These are phyloP conservation scores for Meandrusa payeni DNA, from an alignment of 2,888 invertebrate species.

Conservation along the genomic window DNA sequence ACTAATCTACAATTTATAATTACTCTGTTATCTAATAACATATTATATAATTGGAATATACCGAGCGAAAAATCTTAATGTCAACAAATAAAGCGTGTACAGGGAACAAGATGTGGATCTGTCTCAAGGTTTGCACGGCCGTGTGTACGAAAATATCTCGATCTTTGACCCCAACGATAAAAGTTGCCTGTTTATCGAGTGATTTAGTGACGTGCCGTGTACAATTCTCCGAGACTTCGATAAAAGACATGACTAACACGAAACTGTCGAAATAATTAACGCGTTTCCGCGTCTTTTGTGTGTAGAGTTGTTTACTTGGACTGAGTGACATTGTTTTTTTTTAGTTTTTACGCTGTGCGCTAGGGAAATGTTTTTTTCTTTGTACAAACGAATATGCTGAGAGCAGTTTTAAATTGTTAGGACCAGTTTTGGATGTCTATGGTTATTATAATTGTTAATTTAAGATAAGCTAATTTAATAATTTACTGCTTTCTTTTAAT, in stretches of 20 bases:
- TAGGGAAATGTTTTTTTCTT: too few relatives aligned
- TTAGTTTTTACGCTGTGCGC: too few relatives aligned
- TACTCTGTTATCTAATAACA: conserved; percentile 4
- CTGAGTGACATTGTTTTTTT: too few relatives aligned
- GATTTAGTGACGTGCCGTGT: conserved; percentile 1
- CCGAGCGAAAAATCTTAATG: conserved; percentile 9
- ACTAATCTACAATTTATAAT: conserved; percentile 1
- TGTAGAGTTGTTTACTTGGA: too few relatives aligned
- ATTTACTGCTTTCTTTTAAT: too few relatives aligned
- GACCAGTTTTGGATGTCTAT: too few relatives aligned
- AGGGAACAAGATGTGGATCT: background rate
- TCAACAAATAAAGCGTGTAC: background rate
- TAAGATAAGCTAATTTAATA: too few relatives aligned
- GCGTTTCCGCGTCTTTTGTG: conserved; percentile 1
- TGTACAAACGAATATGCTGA: too few relatives aligned
- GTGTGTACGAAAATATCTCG: conserved; percentile 11
- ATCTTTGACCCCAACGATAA: conserved; percentile 17
- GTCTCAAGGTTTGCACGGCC: background rate
- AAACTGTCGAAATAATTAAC: conserved; percentile 5
- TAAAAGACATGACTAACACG: conserved; percentile 2
- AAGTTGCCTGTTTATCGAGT: background rate
- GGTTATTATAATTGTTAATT: too few relatives aligned
- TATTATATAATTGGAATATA: background rate
- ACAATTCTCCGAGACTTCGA: conserved; percentile 1
- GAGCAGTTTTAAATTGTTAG: too few relatives aligned